Conservation (phyloP, 2,888 invertebrate genomes). For the Apamea crenata region DNA sequence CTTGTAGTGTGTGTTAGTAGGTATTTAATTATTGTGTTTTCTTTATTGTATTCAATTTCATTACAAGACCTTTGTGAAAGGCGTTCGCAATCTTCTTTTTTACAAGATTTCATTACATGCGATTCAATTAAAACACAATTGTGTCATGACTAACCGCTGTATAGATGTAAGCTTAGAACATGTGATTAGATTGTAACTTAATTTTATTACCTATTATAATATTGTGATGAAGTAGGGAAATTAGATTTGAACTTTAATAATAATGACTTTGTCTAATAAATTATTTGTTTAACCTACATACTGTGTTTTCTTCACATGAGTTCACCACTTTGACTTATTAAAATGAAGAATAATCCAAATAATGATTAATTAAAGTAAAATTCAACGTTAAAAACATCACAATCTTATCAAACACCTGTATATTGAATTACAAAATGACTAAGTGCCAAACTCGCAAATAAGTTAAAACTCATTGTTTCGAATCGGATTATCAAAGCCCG, state of each 20-base stretch:
- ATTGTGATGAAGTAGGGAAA: conserved; percentile 47
- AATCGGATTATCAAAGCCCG: conserved; percentile 27
- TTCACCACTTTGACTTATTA: not conserved
- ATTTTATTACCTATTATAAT: conserved; percentile 11
- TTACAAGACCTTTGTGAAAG: not conserved
- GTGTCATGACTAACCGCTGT: conserved; percentile 14
- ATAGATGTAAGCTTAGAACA: conserved; percentile 19
- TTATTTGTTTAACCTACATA: conserved; percentile 26
- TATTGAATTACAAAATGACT: conserved; percentile 13
- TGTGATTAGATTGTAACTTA: conserved; percentile 23
- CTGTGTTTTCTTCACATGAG: conserved; percentile 12
- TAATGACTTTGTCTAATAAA: conserved; percentile 33
- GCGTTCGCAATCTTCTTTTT: not conserved
- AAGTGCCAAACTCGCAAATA: conserved; percentile 38
- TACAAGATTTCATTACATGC: conserved; percentile 27
- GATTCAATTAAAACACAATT: conserved; percentile 30
- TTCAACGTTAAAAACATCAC: not conserved
- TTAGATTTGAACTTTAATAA: conserved; percentile 42
- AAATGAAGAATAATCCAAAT: not conserved
- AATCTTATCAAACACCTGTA: not conserved
- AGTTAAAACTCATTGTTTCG: conserved; percentile 37
- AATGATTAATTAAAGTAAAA: not conserved
- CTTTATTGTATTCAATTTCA: conserved; percentile 18
- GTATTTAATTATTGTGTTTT: conserved; percentile 19
- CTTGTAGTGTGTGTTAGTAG: conserved; percentile 1